Conservation (phyloP, 2,888 invertebrate species). For the Syrphus vitripennis region DNA sequence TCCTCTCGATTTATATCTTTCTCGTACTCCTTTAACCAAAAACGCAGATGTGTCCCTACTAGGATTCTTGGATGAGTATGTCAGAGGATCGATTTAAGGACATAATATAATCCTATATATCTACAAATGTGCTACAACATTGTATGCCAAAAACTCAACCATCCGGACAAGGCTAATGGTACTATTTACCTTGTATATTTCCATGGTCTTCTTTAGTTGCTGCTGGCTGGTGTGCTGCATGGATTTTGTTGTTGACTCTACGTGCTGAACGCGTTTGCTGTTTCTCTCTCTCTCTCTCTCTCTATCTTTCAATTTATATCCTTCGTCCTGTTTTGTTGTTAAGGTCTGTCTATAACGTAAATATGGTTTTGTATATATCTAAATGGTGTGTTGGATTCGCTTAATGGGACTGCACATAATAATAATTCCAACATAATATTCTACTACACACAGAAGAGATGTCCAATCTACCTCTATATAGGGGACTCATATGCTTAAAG, state of each 20-base stretch:
- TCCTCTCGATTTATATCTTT: neutral
- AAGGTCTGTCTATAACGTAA: neutral
- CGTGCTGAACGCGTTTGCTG: constrained; percentile 14
- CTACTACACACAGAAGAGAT: constrained; percentile 34
- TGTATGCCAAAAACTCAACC: constrained; percentile 56
- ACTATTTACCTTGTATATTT: constrained; percentile 52
- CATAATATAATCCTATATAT: constrained; percentile 9
- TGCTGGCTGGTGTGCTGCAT: neutral
- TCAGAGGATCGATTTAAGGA: constrained; percentile 59
- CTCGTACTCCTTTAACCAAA: neutral
- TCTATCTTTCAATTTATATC: neutral
- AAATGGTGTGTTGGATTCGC: constrained; percentile 14
- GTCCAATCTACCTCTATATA: constrained; percentile 14
- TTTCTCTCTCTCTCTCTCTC: neutral
- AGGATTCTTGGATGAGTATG: constrained; percentile 30
- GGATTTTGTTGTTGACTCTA: constrained; percentile 33
- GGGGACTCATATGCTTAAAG: neutral
- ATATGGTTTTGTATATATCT: neutral
- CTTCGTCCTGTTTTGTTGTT: neutral
- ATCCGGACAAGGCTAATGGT: constrained; percentile 54
- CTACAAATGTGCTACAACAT: neutral
- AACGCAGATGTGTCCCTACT: constrained; percentile 42
- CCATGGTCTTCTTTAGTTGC: constrained; percentile 23
- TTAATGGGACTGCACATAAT: constrained; percentile 68
- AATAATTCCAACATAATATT: constrained; percentile 69